Base-by-base conservation (phyloP, 1,140 invertebrate species). In the Drosophila lowei region DNA sequence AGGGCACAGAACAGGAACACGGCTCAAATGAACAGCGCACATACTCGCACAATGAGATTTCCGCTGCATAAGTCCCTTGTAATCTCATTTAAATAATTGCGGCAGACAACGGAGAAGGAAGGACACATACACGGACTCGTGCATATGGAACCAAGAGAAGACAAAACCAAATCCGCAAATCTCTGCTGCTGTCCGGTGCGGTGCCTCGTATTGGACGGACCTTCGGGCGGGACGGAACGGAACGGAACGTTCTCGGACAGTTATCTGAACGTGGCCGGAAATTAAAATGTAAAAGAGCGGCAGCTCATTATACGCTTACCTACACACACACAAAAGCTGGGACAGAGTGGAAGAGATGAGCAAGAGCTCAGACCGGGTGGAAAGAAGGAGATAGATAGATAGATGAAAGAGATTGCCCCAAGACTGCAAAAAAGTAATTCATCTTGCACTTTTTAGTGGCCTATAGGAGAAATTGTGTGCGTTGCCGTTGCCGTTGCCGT, bases 31-130 rank as follows among this genome's bases (percentile, higher is more conserved):
- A 50, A 81, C 76, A 78, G 70, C 75, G 70, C 64, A 57, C 38
- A 41, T 30, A 16, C 11, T 49, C 34, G 46, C 43, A 85, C 63
- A 81, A 78, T 81, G 58, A 64, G 74, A 86, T 89, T 86, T 88
- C 83, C 83, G 78, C 75, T 79, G 72, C 47, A 54, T 89, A 86
- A 89, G 83, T 79, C 83, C 34, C 65, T 83, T 53, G 84, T 88
- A 83, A 88, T 89, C 83, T 77, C 79, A 89, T 88, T 88, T 88
- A 89, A 88, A 88, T 88, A 88, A 88, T 88, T 88, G 83, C 76
- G 61, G 64, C 75, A 68, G 68, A 84, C 65, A 56, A 55, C 34
- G 28, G 41, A 6, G 41, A 13, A n/a, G 23, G 38, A 55, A 25
- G 47, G 77, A 68, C 58, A 68, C 43, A 66, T 30, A 5, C 28